Percentiles rank a stretch among this genome's conserved stretches.
Evolutionary conservation across 2,888 invertebrate genomes (phyloP).

Genomic region (Andrena fulva): DNA sequence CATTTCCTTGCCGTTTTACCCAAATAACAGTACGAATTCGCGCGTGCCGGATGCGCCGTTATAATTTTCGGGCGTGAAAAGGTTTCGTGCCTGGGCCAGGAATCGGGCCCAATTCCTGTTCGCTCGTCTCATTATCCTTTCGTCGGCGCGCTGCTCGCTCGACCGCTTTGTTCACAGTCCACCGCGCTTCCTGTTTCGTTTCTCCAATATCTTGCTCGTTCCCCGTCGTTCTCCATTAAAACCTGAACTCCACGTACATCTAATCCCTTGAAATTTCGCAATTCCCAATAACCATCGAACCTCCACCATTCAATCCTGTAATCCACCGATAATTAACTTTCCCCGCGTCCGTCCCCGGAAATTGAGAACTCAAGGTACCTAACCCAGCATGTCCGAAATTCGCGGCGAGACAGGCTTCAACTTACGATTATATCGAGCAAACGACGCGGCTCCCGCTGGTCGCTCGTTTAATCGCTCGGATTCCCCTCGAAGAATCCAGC

Average conservation of each 20-base stretch:
- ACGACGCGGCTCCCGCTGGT: not conserved
- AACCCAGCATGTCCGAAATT: not conserved
- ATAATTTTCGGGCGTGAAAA: slow-evolving; percentile 65
- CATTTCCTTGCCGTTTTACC: slow-evolving; percentile 30
- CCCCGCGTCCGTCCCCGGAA: too few species aligned
- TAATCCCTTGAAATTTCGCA: too few species aligned
- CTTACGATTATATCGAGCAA: slow-evolving; percentile 1
- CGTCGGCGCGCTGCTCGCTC: slow-evolving; percentile 27
- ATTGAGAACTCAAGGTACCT: too few species aligned
- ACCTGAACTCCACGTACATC: too few species aligned
- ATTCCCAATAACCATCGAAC: too few species aligned
- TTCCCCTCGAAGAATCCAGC: slow-evolving; percentile 27
- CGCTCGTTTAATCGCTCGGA: not conserved
- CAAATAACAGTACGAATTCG: slow-evolving; percentile 48
- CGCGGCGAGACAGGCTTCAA: not conserved
- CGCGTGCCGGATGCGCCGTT: slow-evolving; percentile 59
- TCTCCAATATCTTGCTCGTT: slow-evolving; percentile 14
- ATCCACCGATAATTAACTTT: too few species aligned
- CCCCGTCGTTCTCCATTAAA: not conserved
- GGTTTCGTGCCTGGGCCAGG: slow-evolving; percentile 50
- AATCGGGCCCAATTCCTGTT: slow-evolving; percentile 33
- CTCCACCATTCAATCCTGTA: too few species aligned
- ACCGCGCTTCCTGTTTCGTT: slow-evolving; percentile 43
- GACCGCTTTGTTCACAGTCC: slow-evolving; percentile 34
- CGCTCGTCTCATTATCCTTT: slow-evolving; percentile 46